Evolutionary conservation across 2,797 vertebrate species (phyloP), one percentile per base, ranked within the genome.

Genomic region (Melopsittacus undulatus): DNA sequence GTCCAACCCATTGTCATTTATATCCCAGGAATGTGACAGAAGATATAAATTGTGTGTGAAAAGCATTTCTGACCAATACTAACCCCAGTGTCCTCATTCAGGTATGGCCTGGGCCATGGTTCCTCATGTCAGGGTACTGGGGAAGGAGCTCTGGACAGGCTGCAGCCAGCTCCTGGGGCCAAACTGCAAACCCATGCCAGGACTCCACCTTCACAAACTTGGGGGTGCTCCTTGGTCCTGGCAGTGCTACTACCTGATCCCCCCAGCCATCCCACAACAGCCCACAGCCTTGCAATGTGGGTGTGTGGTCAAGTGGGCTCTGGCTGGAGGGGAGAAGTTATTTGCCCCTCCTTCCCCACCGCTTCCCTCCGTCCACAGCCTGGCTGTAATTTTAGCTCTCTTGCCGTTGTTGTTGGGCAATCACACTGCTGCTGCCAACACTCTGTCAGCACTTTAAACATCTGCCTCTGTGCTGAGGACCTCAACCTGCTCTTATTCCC

Each of bases 101-200:
- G n/a, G 27, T 10, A 23, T n/a, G 45, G 69, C 26, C n/a, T 10
- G 46, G n/a, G 23, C 10, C 36, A 70, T 21, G 4, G 3, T 2
- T 77, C 32, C 19, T 45, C 0, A 2, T 1, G 13, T 13, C 51
- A 40, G 61, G 43, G 32, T 59, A 30, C 23, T 20, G 24, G 29
- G 19, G 15, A 32, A 7, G 34, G 9, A 29, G 9, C 23, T 26
- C 32, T 22, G 19, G 34, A 36, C 4, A 2, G 38, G 72, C 61
- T 78, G 40, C 49, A 51, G 21, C 66, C 66, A 34, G 42, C 63
- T 57, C 32, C 78, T 5, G 24, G 13, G 57, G 14, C 17, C 18
- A n/a, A 21, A 1, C 3, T 32, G 30, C 70, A 69, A 13, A 46
- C 20, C 23, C 11, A 4, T 0, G 0, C n/a, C 1, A 2, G 45